Conservation (phyloP, 1,140 invertebrate genomes). For the Papilio polytes region DNA sequence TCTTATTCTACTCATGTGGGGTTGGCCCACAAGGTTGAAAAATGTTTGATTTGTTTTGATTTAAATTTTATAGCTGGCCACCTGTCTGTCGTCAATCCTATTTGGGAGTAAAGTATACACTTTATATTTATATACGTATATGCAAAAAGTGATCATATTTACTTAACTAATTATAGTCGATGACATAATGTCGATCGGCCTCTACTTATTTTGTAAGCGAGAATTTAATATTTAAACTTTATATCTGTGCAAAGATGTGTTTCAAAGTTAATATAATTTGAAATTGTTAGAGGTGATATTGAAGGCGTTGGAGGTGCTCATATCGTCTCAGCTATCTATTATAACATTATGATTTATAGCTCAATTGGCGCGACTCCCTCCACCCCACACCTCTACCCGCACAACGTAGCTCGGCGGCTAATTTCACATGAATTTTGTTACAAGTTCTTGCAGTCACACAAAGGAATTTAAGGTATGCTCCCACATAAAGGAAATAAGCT, state of each 20-base stretch:
- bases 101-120: too few species aligned
- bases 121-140: too few species aligned
- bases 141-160: too few species aligned
- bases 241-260: not conserved
- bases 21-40: too few species aligned
- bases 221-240: not conserved
- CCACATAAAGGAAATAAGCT: slow-evolving; percentile 68
- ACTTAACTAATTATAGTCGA: too few species aligned
- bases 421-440: slow-evolving; percentile 72
- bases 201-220: not conserved
- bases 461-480: slow-evolving; percentile 67
- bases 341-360: slow-evolving; percentile 81
- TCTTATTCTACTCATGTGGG: too few species aligned
- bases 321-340: slow-evolving; percentile 72
- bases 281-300: slow-evolving; percentile 52
- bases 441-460: slow-evolving; percentile 59
- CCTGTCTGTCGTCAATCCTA: too few species aligned
- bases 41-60: too few species aligned
- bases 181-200: too few species aligned
- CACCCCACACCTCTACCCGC: not conserved
- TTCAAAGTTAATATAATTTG: slow-evolving; percentile 10
- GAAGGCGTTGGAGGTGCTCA: slow-evolving; percentile 64
- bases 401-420: slow-evolving; percentile 49
- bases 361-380: slow-evolving; percentile 63
- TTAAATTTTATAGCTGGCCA: too few species aligned